Evolutionary conservation across 1,140 invertebrate genomes (phyloP).

Genomic region (Gonioctena quinquepunctata): DNA sequence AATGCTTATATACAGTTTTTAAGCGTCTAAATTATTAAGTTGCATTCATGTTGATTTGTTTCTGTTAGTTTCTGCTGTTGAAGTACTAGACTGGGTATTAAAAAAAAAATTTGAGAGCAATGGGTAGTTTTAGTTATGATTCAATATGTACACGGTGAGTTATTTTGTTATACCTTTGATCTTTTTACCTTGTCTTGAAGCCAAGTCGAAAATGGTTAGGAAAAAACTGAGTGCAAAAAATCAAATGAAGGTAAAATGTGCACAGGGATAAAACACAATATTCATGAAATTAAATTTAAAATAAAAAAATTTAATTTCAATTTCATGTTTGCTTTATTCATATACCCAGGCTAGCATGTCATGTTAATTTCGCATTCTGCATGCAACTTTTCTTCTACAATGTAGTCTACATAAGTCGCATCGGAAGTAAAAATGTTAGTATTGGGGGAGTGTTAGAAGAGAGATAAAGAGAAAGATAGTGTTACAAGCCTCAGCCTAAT

Average conservation of each 20-base stretch:
- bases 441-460: background rate
- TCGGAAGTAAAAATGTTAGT: background rate
- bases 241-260: too few species aligned
- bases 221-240: too few species aligned
- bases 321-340: too few species aligned
- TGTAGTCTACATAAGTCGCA: background rate
- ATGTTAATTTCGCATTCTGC: background rate
- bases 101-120: too few species aligned
- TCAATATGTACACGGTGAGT: too few species aligned
- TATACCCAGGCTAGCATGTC: conserved; percentile 6
- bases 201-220: too few species aligned
- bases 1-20: conserved; percentile 28
- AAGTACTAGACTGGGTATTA: conserved; percentile 9
- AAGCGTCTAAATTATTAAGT: conserved; percentile 19
- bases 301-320: too few species aligned
- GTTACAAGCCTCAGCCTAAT: conserved; percentile 2
- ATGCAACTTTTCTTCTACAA: background rate
- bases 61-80: background rate
- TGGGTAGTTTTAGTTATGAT: too few species aligned
- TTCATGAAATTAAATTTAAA: too few species aligned
- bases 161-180: too few species aligned
- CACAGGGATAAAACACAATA: too few species aligned
- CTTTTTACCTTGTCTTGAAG: too few species aligned
- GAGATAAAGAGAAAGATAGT: background rate
- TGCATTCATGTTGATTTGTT: background rate